phyloP scores from a whole-genome alignment of 2,113 vertebrate species.

The Lepisosteus osseus region DNA sequence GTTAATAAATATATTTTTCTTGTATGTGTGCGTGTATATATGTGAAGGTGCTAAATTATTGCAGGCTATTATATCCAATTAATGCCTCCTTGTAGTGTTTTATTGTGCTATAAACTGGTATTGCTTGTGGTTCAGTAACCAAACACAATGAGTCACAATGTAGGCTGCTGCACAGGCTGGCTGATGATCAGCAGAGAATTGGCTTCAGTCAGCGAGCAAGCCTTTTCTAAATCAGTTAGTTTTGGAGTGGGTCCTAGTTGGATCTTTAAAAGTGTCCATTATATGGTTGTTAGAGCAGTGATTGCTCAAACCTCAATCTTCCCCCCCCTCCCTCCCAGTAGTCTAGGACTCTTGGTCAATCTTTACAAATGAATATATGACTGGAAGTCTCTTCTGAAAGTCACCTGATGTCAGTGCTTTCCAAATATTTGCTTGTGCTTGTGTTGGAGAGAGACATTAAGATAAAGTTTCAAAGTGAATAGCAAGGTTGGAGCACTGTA shows the following conservation, averaged over 20 bases:
- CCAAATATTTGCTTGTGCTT: too few relatives aligned
- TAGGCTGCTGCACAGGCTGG: slow-evolving; percentile 68
- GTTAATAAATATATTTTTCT: slow-evolving; percentile 3
- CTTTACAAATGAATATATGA: too few relatives aligned
- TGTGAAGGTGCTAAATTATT: slow-evolving; percentile 69
- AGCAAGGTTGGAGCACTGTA: too few relatives aligned
- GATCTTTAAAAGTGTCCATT: slow-evolving; percentile 73
- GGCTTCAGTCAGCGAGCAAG: slow-evolving; percentile 61
- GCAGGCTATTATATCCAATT: slow-evolving; percentile 84
- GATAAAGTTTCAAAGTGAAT: too few relatives aligned
- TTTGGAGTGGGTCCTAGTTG: slow-evolving; percentile 77
- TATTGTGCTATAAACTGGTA: slow-evolving; percentile 89
- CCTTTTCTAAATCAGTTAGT: slow-evolving; percentile 73
- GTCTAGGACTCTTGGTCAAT: too few relatives aligned
- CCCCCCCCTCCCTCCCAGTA: slow-evolving; percentile 22
- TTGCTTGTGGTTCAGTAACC: slow-evolving; percentile 86
- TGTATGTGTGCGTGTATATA: neutral
- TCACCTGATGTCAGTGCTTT: too few relatives aligned
- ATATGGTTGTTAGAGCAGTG: slow-evolving; percentile 74
- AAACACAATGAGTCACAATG: slow-evolving; percentile 81
- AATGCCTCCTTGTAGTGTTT: slow-evolving; percentile 87
- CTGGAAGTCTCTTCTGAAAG: too few relatives aligned
- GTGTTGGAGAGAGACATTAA: too few relatives aligned
- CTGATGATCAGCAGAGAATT: slow-evolving; percentile 63
- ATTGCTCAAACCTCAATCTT: slow-evolving; percentile 55